phyloP scores from a whole-genome alignment of 2,113 vertebrate species.

The Mungos mungo region DNA sequence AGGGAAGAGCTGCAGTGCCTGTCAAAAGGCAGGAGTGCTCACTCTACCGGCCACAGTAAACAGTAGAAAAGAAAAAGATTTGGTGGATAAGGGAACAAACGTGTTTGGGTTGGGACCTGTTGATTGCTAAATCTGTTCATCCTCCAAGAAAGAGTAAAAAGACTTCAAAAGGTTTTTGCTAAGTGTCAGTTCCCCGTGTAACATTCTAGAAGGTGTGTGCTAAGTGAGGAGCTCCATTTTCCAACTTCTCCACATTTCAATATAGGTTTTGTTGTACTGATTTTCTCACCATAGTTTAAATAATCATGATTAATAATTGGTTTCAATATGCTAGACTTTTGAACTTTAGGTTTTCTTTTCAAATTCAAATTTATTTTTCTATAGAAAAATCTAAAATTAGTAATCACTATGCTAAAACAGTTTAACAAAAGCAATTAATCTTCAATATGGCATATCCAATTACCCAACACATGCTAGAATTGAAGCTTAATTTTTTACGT shows the following conservation, averaged over 20 bases:
- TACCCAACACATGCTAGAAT: background rate
- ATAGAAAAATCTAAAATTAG: background rate
- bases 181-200: background rate
- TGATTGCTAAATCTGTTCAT: background rate
- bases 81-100: background rate
- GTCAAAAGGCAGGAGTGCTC: background rate
- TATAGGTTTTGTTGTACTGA: background rate
- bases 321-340: background rate
- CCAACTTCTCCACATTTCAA: background rate
- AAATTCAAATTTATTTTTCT: background rate
- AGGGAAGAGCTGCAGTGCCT: background rate
- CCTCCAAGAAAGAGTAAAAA: background rate
- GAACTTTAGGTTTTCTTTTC: slow-evolving; percentile 16
- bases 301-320: background rate
- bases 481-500: background rate
- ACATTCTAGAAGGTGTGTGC: background rate
- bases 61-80: background rate
- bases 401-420: background rate
- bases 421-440: background rate
- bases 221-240: background rate
- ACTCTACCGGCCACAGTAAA: background rate
- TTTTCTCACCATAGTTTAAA: background rate
- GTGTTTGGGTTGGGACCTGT: background rate
- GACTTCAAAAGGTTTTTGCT: background rate
- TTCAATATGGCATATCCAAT: background rate